These are phyloP conservation scores for Drosophila santomea DNA, from an alignment of 1,140 invertebrate species.

Conservation along the genomic window DNA sequence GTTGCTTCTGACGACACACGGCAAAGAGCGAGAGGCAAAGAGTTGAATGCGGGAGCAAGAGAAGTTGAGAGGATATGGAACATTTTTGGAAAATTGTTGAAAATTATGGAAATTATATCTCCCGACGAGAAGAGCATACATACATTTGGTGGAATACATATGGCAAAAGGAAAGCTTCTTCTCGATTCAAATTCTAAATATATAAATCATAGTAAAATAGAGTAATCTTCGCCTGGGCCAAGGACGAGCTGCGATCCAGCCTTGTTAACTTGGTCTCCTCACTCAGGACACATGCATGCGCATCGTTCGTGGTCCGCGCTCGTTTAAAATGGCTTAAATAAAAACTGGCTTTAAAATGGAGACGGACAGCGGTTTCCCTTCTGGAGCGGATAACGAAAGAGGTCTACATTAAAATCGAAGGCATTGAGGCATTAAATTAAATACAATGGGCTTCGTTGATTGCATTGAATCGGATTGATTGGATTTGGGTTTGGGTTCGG, in stretches of 20 bases:
- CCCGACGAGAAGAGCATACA: conserved; percentile 12
- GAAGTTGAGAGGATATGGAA: conserved; percentile 13
- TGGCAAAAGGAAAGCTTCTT: conserved; percentile 21
- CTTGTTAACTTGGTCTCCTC: conserved; percentile 6
- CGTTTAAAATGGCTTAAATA: conserved; percentile 27
- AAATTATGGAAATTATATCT: background rate
- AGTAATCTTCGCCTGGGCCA: background rate
- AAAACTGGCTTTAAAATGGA: conserved; percentile 32
- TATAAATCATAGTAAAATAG: conserved; percentile 9
- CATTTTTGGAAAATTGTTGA: background rate
- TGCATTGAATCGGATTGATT: too few relatives aligned
- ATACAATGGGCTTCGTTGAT: conserved; percentile 34
- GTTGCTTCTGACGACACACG: conserved; percentile 37
- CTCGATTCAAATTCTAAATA: conserved; percentile 2
- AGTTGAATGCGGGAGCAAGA: conserved; percentile 16
- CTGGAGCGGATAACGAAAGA: conserved; percentile 44
- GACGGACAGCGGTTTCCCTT: conserved; percentile 11
- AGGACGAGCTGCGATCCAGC: conserved; percentile 1
- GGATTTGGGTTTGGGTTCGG: background rate
- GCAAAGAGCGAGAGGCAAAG: conserved; percentile 64
- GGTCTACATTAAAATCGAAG: conserved; percentile 52
- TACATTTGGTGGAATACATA: conserved; percentile 18
- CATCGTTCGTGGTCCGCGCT: background rate
- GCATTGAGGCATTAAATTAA: conserved; percentile 27
- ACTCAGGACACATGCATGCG: conserved; percentile 4